Percentiles rank a stretch among this genome's conserved stretches.
Evolutionary conservation across 2,797 vertebrate species (phyloP).

Genomic region (Rhabdophis nuchalis): DNA sequence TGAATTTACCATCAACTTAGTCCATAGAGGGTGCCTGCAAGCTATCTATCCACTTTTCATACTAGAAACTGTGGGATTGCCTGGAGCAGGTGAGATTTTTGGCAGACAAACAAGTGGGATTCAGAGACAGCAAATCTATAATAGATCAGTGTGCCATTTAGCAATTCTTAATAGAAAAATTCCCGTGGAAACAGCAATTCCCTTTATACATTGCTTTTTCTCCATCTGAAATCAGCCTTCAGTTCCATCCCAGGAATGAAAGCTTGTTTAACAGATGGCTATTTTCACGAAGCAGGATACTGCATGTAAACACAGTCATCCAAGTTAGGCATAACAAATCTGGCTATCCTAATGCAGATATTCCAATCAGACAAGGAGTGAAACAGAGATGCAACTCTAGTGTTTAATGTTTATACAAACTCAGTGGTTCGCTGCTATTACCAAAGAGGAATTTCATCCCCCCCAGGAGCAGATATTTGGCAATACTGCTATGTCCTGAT

Average conservation of each 20-base stretch:
- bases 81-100: background rate
- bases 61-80: background rate
- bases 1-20: background rate
- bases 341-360: background rate
- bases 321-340: background rate
- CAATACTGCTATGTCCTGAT: background rate
- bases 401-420: background rate
- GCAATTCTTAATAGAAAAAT: background rate
- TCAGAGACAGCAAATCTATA: background rate
- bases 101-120: background rate
- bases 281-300: background rate
- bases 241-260: background rate
- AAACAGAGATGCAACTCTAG: background rate
- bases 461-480: background rate
- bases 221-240: background rate
- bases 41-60: background rate
- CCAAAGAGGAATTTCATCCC: background rate
- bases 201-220: background rate
- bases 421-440: background rate
- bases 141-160: background rate
- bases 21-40: background rate
- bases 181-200: background rate
- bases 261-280: background rate
- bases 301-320: background rate
- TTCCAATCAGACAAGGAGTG: background rate